Evolutionary conservation across 2,888 invertebrate genomes (phyloP).

Genomic region (Anaspis maculata): DNA sequence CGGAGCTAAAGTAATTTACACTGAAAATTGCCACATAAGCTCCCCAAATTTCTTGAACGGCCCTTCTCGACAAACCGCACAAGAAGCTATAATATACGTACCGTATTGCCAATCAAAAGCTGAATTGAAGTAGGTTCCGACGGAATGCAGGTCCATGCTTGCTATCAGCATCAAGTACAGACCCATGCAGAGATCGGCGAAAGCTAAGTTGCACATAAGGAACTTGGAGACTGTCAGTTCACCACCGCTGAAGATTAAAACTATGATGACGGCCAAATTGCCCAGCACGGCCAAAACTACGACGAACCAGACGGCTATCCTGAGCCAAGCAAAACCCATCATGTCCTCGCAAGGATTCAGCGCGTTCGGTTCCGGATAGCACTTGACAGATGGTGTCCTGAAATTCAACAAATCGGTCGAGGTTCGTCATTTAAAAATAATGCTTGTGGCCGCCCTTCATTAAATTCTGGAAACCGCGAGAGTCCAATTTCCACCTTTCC

Average conservation of each 20-base stretch:
- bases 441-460: no score
- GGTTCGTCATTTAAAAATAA: no score
- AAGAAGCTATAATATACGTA: no score
- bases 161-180: slow-evolving; percentile 77
- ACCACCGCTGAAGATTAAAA: slow-evolving; percentile 57
- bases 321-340: slow-evolving; percentile 72
- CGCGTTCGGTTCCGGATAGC: slow-evolving; percentile 69
- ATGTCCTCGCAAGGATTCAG: slow-evolving; percentile 86
- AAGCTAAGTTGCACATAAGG: slow-evolving; percentile 74
- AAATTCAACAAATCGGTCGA: no score
- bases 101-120: slow-evolving; percentile 86
- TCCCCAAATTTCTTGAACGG: no score
- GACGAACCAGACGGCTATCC: slow-evolving; percentile 81
- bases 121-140: slow-evolving; percentile 81
- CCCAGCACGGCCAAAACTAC: slow-evolving; percentile 74
- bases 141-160: slow-evolving; percentile 73
- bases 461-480: no score
- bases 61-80: no score
- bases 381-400: slow-evolving; percentile 50
- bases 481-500: no score
- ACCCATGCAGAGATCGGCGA: slow-evolving; percentile 84
- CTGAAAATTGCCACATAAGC: no score
- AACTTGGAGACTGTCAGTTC: slow-evolving; percentile 58
- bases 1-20: no score
- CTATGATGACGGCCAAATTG: slow-evolving; percentile 72